Base-by-base conservation (phyloP, 2,888 invertebrate genomes). In the Synanthedon andrenaeformis region DNA sequence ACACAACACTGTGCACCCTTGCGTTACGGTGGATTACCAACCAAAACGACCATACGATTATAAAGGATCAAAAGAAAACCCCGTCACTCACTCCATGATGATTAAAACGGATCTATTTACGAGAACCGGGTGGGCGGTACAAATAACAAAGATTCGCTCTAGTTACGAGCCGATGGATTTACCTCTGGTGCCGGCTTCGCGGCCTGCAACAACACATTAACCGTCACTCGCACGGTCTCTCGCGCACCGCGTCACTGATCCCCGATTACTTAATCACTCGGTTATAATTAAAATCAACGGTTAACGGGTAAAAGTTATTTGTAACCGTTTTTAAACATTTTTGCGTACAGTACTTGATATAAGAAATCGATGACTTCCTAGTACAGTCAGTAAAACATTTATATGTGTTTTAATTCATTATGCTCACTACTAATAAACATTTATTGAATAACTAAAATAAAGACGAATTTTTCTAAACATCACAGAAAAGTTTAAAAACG, bases 151-250 rank as follows among this genome's bases (percentile, higher is more conserved):
- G 35, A 35, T 35, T 35, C 35, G 35, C 35, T 35, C 35, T 35
- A 80, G 71, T 76, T 73, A 72, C 71, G 66, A 71, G 68, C 74
- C 63, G 73, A 59, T 62, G 84, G 74, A 81, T 35, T 90, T 90
- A 91, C 91, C 90, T 91, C 91, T 74, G 89, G 89, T 83, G 90
- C 90, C 87, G 91, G 90, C 89, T 91, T 91, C 88, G 89, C 89
- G 88, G 91, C 90, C 91, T 91, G 91, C 74, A 91, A 91, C 89
- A 91, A 89, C 87, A 89, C 76, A 82, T 72, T 73, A 68, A 79
- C 71, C 63, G 73, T 81, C 80, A 82, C 79, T 76, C 58, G 45
- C 49, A 35, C 64, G 59, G 55, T 58, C 55, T 62, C 62, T 54
- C 54, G 35, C 13, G 14, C 45, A n/a, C 13, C 45, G 13, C 42